Evolutionary conservation across 2,888 invertebrate genomes (phyloP), one percentile per base, ranked within the genome.

Genomic region (Dynastes maya): DNA sequence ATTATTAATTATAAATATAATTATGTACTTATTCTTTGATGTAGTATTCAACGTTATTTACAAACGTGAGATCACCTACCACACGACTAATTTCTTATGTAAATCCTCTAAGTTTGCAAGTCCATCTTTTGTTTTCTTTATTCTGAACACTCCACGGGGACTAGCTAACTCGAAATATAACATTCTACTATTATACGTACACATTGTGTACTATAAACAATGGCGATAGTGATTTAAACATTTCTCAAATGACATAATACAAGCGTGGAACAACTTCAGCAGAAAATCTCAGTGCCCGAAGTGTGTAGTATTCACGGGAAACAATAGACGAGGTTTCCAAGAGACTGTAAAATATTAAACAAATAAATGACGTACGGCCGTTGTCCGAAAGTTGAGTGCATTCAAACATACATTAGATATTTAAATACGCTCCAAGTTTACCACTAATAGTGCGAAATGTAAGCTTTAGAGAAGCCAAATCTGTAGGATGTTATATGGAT

Each of bases 271-370:
- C n/a, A 29, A 32, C 29, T 27, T 63, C 11, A 63, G 27, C 32
- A 63, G 63, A 63, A 63, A 63, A 63, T 63, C 63, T 63, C 13
- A 32, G 29, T 2, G 63, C n/a, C 27, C 55, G 55, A 32, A 63
- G 27, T 29, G 63, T 13, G 11, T 63, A 32, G 11, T 63, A 63
- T 29, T 5, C 27, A 13, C 32, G 32, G 11, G 45, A n/a, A 63
- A 63, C 63, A 63, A 63, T 63, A n/a, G 68, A 40, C 40, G 45
- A 61, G 72, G 72, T 72, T 61, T 72, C 58, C 58, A 61, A 71
- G 58, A 72, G 40, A 72, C 58, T 58, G 2, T 58, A 72, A 58
- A 67, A 67, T 49, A 45, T 49, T 55, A 53, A 53, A 53, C 37
- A 71, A 71, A 71, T 32, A 71, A 71, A 71, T 16, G 55, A n/a